These are phyloP conservation scores for Rostratula benghalensis DNA, from an alignment of 2,113 vertebrate genomes.

Conservation along the genomic window DNA sequence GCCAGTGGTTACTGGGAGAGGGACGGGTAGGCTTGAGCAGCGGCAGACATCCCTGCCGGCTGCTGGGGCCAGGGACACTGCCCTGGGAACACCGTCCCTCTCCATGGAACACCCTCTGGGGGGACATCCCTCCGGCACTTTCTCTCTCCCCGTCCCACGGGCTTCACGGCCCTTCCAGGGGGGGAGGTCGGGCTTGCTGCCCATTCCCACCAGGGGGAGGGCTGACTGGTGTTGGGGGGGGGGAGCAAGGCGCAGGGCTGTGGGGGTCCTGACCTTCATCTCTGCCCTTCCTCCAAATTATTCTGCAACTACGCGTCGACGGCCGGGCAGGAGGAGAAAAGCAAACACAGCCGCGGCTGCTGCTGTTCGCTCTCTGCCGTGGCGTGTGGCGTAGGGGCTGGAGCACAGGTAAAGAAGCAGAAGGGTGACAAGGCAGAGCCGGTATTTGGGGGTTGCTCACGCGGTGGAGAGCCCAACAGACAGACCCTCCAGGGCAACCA, in stretches of 20 bases:
- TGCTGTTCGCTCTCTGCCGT: not conserved
- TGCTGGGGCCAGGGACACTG: not conserved
- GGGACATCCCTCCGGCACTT: not conserved
- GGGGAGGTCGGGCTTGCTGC: not conserved
- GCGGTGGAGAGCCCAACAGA: not conserved
- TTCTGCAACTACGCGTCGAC: not conserved
- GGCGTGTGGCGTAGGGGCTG: not conserved
- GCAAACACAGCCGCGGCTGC: not conserved
- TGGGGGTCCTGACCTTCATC: slow-evolving; percentile 33
- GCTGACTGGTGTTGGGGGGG: not conserved
- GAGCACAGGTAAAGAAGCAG: not conserved
- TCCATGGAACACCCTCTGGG: not conserved
- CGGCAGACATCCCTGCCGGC: not conserved
- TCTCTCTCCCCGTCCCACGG: not conserved
- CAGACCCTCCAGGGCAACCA: not conserved
- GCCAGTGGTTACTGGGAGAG: not conserved
- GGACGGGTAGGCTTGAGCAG: not conserved
- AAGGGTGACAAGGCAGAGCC: not conserved
- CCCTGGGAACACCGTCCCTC: not conserved
- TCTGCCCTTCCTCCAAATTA: slow-evolving; percentile 33
- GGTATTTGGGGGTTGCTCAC: not conserved
- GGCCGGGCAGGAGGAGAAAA: not conserved
- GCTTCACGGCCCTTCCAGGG: not conserved
- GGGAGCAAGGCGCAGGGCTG: not conserved
- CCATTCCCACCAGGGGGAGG: not conserved